Base-by-base conservation (phyloP, 2,113 vertebrate genomes). In the Emydura subglobosa region DNA sequence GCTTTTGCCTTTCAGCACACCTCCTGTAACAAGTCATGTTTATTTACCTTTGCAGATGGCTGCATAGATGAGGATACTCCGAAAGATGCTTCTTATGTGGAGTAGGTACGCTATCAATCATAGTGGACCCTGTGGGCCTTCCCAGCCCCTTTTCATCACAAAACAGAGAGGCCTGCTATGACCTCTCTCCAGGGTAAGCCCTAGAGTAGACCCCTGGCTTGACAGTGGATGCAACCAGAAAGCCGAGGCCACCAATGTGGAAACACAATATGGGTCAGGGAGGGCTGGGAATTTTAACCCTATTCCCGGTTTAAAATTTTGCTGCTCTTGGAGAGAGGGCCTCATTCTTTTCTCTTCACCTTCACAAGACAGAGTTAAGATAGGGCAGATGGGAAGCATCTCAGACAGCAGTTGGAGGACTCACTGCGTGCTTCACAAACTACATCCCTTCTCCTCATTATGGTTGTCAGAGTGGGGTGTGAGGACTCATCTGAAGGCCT, bases 141-240 rank as follows among this genome's bases (percentile, higher is more conserved):
- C 21, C 88, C 25, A 27, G 49, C 34, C 82, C 25, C 39, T 47
- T 86, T 91, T 17, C 14, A 25, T 7, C 14, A 34, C 42, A 72
- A 44, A 76, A 79, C 2, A 16, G 72, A 2, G 27, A 16, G 3
- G 16, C 80, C 16, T 78, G 53, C 79, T 12, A 10, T 0, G 5
- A 10, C 82, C 59, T 82, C 1, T 27, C 50, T 53, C 57, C 29
- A 50, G 4, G 53, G 29, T 54, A 68, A 31, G 19, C 83, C 51
- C 65, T 82, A 53, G 31, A 81, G 90, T 83, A 80, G n/a, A 44
- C 34, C 42, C 88, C 53, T 86, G 82, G 79, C 65, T 4, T 24
- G 50, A 5, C 1, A 1, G 14, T 65, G 53, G 0, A 2, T 19
- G 50, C 49, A 10, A 2, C 17, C 10, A 16, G 51, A 49, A 54